These are phyloP conservation scores for Heliothis peltigera DNA, from an alignment of 2,888 invertebrate genomes.

Conservation along the genomic window DNA sequence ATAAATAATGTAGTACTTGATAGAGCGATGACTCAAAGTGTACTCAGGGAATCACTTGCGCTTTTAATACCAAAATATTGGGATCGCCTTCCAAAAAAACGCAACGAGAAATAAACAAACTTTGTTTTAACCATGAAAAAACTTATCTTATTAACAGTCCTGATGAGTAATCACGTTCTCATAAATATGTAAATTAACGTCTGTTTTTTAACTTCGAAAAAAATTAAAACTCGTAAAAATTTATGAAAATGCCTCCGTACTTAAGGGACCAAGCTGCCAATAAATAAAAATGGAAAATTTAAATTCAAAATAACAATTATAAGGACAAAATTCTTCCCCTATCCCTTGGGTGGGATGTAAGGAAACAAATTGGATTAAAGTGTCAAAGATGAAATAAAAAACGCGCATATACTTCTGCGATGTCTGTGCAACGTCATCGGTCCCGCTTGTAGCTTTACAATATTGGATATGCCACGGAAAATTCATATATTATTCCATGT, in stretches of 20 bases:
- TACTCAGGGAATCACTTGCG: slow-evolving; percentile 9
- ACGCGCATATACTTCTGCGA: slow-evolving; percentile 79
- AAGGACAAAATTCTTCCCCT: slow-evolving; percentile 83
- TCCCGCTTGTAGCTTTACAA: slow-evolving; percentile 57
- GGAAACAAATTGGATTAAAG: slow-evolving; percentile 89
- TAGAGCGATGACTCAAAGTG: slow-evolving; percentile 29
- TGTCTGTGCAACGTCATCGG: slow-evolving; percentile 82
- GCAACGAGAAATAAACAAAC: slow-evolving; percentile 11
- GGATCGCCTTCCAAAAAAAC: background rate
- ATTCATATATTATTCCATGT: slow-evolving; percentile 51
- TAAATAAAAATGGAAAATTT: slow-evolving; percentile 75
- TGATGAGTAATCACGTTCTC: slow-evolving; percentile 52
- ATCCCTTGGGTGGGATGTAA: slow-evolving; percentile 85
- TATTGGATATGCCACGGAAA: slow-evolving; percentile 57
- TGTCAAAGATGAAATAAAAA: slow-evolving; percentile 90
- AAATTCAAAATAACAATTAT: slow-evolving; percentile 88
- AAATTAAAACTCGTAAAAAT: slow-evolving; percentile 62
- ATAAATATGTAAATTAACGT: slow-evolving; percentile 59
- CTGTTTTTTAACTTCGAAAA: slow-evolving; percentile 44
- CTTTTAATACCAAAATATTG: slow-evolving; percentile 22
- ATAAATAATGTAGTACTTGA: slow-evolving; percentile 33
- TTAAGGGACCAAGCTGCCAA: slow-evolving; percentile 59
- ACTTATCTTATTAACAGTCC: slow-evolving; percentile 45
- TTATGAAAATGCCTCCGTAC: slow-evolving; percentile 58
- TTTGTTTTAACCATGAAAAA: slow-evolving; percentile 41